Base-by-base conservation (phyloP, 64 coral and sea anemone species). In the Montipora sp. region DNA sequence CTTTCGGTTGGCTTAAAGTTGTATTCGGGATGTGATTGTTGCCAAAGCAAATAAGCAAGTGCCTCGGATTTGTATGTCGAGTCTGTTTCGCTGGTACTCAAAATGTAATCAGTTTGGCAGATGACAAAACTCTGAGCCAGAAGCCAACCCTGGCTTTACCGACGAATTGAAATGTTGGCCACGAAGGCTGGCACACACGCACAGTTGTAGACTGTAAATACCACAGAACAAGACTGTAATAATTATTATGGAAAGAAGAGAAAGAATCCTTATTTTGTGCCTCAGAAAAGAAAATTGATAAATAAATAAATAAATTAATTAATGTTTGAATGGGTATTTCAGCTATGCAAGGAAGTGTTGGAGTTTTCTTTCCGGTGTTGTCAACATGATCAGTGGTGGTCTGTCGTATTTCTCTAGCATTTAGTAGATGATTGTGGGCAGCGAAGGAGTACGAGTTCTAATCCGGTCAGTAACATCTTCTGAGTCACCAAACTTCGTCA, bases 221-320 rank as follows among this genome's bases (percentile, higher is more conserved):
- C 77, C 14, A 87, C 73, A 78, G 83, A 69, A 66, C 82, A 48
- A 84, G 93, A 89, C 81, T 91, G 93, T 94, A 95, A 94, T 78
- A 84, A 95, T 90, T 90, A 95, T 95, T 95, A 90, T 95, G 77
- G 93, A 95, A 60, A 84, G 80, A 85, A 95, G 86, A 90, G 73
- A 87, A 90, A 91, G 89, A 91, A 95, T 95, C 93, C 79, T 90
- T 90, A 95, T 90, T 95, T 95, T 95, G 93, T 91, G 93, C 81
- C 88, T 78, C 60, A 48, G 91, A 95, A 82, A 79, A 82, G 83
- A 87, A 72, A 95, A 95, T 95, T 90, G 91, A 95, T 95, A 91
- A 95, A 95, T 36, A 2, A 36, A 36, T 36, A 2, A 36, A 36
- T 36, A 2, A 36, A 24, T 24, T 24, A 24, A 36, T 95, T 94